These are phyloP conservation scores for Mallotus villosus DNA, from an alignment of 2,797 vertebrate genomes.

Conservation along the genomic window DNA sequence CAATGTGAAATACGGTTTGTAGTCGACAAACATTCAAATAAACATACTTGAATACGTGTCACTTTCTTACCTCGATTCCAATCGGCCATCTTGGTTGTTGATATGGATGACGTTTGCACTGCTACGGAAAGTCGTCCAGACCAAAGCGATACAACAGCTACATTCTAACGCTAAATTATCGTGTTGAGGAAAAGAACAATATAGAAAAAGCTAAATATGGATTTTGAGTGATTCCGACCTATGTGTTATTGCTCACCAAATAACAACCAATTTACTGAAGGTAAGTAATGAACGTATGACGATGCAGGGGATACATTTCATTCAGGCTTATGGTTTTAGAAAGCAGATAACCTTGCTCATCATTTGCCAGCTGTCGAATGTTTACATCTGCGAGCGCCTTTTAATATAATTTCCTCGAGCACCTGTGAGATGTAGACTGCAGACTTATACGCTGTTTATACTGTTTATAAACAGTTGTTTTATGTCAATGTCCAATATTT, in stretches of 20 bases:
- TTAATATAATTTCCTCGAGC: background rate
- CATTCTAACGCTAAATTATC: background rate
- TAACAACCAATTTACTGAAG: background rate
- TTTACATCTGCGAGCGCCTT: background rate
- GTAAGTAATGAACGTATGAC: background rate
- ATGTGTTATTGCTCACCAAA: background rate
- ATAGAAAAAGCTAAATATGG: background rate
- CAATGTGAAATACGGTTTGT: background rate
- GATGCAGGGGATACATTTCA: background rate
- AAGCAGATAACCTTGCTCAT: background rate
- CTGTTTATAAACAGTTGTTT: background rate
- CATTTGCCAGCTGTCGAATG: background rate
- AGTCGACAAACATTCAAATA: background rate
- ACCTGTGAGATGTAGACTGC: background rate
- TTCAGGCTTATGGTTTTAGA: background rate
- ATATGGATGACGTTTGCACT: background rate
- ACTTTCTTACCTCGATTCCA: conserved; percentile 66
- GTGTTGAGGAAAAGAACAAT: background rate
- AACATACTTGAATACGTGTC: conserved; percentile 58
- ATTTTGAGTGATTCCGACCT: background rate
- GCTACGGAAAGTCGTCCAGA: background rate
- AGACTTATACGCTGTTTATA: no score
- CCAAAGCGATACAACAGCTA: background rate
- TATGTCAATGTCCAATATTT: background rate
- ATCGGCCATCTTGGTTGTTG: conserved; percentile 66